phyloP scores from a whole-genome alignment of 2,113 vertebrate species.

The Blennius ocellaris region DNA sequence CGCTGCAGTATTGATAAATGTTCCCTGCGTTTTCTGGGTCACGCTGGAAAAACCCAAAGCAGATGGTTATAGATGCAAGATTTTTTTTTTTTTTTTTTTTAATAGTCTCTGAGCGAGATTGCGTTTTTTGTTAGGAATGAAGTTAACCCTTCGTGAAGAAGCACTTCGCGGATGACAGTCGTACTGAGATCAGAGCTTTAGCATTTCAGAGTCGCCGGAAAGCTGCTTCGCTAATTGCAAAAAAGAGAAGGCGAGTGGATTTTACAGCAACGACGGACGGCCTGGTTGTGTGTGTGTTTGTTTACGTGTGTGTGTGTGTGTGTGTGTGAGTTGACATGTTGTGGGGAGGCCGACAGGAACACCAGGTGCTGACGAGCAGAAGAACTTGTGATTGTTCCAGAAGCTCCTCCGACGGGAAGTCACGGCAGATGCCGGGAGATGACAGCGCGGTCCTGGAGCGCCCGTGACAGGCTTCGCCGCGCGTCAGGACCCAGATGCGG shows the following conservation, averaged over 20 bases:
- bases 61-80: slow-evolving; percentile 37
- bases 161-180: not conserved
- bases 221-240: not conserved
- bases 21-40: slow-evolving; percentile 43
- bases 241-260: not conserved
- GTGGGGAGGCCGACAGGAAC: slow-evolving; percentile 62
- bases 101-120: not conserved
- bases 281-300: not conserved
- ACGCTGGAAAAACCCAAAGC: slow-evolving; percentile 20
- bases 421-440: slow-evolving; percentile 71
- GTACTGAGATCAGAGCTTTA: not conserved
- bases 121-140: slow-evolving; percentile 17
- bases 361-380: slow-evolving; percentile 71
- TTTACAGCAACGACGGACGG: not conserved
- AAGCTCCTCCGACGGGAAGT: slow-evolving; percentile 67
- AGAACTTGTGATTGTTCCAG: slow-evolving; percentile 70
- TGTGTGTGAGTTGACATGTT: slow-evolving; percentile 30
- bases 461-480: slow-evolving; percentile 70
- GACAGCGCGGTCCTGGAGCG: slow-evolving; percentile 60
- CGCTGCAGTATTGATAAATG: slow-evolving; percentile 32
- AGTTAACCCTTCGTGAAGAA: not conserved
- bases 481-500: slow-evolving; percentile 64
- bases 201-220: not conserved
- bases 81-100: too few species aligned
- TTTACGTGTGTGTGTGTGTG: not conserved